A percentile compares a stretch with the other conserved stretches of the same genome.
Conservation (phyloP, 2,888 invertebrate genomes). For the Salpingus planirostris region DNA sequence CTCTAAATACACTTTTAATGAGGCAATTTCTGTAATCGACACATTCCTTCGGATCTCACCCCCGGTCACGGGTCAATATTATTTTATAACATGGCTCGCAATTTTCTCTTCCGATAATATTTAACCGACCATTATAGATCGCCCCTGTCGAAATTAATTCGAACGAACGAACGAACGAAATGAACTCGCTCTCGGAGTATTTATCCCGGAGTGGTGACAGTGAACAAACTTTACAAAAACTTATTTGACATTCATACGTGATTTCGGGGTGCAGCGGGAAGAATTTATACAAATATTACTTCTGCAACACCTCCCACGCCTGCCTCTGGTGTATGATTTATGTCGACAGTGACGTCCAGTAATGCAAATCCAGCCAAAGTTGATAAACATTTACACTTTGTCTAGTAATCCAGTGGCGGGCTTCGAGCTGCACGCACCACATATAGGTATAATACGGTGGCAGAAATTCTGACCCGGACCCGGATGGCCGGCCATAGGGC, state of each 20-base stretch:
- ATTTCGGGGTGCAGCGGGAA: constrained; percentile 5
- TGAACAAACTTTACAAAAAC: constrained; percentile 1
- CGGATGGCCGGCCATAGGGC: too few species aligned
- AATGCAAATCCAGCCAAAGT: too few species aligned
- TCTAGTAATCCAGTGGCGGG: too few species aligned
- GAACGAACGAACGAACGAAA: neutral
- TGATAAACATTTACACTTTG: too few species aligned
- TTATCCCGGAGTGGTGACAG: neutral
- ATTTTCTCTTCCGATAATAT: too few species aligned
- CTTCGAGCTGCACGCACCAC: too few species aligned
- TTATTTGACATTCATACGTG: constrained; percentile 9
- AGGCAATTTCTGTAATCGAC: constrained; percentile 1
- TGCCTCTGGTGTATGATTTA: constrained; percentile 3
- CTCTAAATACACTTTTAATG: constrained; percentile 4
- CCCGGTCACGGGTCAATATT: too few species aligned
- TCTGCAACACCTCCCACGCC: constrained; percentile 4
- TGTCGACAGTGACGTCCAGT: constrained; percentile 4
- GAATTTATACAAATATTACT: constrained; percentile 9
- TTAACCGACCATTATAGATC: too few species aligned
- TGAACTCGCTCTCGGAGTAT: neutral
- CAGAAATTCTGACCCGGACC: too few species aligned
- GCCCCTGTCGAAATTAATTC: neutral
- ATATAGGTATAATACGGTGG: too few species aligned
- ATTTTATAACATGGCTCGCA: too few species aligned
- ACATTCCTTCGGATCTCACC: too few species aligned